Base-by-base conservation (phyloP, 2,888 invertebrate species). In the Uropetala carovei region DNA sequence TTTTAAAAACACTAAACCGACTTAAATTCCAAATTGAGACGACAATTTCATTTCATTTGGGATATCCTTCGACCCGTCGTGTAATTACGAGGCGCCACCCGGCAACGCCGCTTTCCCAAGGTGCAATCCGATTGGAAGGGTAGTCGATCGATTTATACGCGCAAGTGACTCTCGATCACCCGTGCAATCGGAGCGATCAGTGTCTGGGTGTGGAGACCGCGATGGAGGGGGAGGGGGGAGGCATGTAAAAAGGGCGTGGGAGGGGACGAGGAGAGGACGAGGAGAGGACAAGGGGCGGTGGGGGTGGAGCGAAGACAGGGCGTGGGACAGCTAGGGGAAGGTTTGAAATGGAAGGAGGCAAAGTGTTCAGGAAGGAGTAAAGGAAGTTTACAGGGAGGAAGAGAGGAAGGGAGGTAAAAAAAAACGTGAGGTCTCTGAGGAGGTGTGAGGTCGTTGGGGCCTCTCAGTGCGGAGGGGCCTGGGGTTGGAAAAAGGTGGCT, bases 121-220 rank as follows among this genome's bases (percentile, higher is more conserved):
- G 68, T 68, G 68, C 68, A 68, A 75, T 75, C 22, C 75, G 75
- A 75, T 75, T 75, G 75, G 75, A 75, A 64, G 64, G 64, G 64
- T 64, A 68, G 68, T 68, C 68, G 68, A 75, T 75, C 75, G 75
- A 75, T 75, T 75, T 68, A 16, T 16, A 60, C 60, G 60, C 60
- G 13, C 75, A 75, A 75, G 75, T 75, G 75, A 75, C 10, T 75
- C 27, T 75, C 75, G 75, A 75, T 75, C 75, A 27, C 4, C 75
- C 75, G 27, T 27, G 75, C 75, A 75, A 75, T 27, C 27, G 75
- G 60, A 60, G 60, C 60, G 60, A 60, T 43, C 43, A 43, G 43
- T 43, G 43, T 43, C 43, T 43, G 43, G 43, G 43, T 43, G 43
- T 43, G 43, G 75, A 64, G 64, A 11, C n/a, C n/a, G 75, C n/a